These are phyloP conservation scores for Atrina japonica DNA, from an alignment of 2,888 invertebrate species.

Conservation along the genomic window DNA sequence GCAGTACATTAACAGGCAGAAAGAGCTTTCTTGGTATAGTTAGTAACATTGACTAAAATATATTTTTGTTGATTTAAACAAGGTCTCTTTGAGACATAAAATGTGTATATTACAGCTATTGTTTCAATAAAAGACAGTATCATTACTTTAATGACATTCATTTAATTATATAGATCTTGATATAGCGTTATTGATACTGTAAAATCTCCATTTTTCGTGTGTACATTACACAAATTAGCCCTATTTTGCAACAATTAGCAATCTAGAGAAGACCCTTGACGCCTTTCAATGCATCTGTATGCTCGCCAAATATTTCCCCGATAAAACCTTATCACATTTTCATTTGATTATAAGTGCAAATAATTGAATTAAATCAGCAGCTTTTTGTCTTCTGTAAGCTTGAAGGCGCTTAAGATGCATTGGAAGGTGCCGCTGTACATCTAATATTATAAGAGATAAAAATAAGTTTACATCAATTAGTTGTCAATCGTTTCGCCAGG, in stretches of 20 bases:
- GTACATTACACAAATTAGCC: constrained; percentile 21
- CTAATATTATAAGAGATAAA: constrained; percentile 30
- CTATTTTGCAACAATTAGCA: constrained; percentile 15
- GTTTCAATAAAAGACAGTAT: too few relatives aligned
- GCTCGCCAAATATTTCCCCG: constrained; percentile 14
- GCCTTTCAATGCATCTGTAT: constrained; percentile 9
- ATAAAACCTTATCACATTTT: constrained; percentile 21
- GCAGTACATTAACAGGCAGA: too few relatives aligned
- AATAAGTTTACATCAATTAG: constrained; percentile 30
- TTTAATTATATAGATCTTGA: constrained; percentile 8
- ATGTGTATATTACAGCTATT: too few relatives aligned
- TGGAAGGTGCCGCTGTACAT: constrained; percentile 26
- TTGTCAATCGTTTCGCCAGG: constrained; percentile 2
- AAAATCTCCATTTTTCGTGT: constrained; percentile 21
- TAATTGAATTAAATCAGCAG: constrained; percentile 10
- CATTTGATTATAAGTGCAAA: constrained; percentile 18
- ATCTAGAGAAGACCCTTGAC: constrained; percentile 11
- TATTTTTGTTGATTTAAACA: too few relatives aligned
- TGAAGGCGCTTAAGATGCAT: constrained; percentile 14
- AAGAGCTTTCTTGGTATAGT: too few relatives aligned
- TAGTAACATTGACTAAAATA: too few relatives aligned
- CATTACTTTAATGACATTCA: constrained; percentile 1
- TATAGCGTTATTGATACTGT: not conserved
- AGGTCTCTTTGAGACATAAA: too few relatives aligned
- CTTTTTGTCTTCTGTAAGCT: constrained; percentile 14